Conservation (phyloP, 1,140 invertebrate species). For the Drosophila fuyamai region DNA sequence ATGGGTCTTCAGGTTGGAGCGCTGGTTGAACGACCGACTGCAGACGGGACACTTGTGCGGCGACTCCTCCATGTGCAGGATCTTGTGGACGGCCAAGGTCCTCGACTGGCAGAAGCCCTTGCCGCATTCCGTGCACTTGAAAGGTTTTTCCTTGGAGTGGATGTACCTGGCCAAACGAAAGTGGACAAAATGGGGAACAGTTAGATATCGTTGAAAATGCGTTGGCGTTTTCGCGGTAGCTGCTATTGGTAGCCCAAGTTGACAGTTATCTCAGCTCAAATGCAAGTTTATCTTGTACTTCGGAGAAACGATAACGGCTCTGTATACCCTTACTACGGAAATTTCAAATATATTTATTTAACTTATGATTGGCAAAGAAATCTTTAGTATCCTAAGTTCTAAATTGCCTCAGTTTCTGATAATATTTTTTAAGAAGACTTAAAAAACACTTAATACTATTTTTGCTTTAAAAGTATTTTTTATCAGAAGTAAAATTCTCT, state of each 20-base stretch:
- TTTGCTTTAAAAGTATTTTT: too few relatives aligned
- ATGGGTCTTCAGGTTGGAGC: conserved; percentile 96
- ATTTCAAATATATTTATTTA: neutral
- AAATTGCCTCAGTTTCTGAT: too few relatives aligned
- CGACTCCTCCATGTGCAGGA: conserved; percentile 95
- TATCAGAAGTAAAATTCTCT: too few relatives aligned
- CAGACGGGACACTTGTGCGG: conserved; percentile 97
- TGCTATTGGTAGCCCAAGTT: conserved; percentile 59
- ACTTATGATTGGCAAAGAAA: too few relatives aligned
- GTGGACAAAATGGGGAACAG: conserved; percentile 53
- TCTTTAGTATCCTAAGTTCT: too few relatives aligned
- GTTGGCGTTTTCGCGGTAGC: conserved; percentile 42
- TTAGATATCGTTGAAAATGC: conserved; percentile 25
- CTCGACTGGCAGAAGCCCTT: conserved; percentile 98
- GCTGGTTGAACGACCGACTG: conserved; percentile 94
- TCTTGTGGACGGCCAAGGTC: conserved; percentile 96
- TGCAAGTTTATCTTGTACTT: conserved; percentile 6
- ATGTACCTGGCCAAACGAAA: conserved; percentile 91
- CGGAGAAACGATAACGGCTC: conserved; percentile 20
- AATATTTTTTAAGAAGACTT: too few relatives aligned
- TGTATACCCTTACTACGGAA: conserved; percentile 6
- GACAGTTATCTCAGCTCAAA: conserved; percentile 65
- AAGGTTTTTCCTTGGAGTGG: conserved; percentile 98
- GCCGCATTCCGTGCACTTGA: conserved; percentile 97
- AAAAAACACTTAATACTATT: too few relatives aligned